A percentile compares a stretch with the other conserved stretches of the same genome.
Evolutionary conservation across 2,113 vertebrate genomes (phyloP).

Genomic region (Pollimyrus isidori): DNA sequence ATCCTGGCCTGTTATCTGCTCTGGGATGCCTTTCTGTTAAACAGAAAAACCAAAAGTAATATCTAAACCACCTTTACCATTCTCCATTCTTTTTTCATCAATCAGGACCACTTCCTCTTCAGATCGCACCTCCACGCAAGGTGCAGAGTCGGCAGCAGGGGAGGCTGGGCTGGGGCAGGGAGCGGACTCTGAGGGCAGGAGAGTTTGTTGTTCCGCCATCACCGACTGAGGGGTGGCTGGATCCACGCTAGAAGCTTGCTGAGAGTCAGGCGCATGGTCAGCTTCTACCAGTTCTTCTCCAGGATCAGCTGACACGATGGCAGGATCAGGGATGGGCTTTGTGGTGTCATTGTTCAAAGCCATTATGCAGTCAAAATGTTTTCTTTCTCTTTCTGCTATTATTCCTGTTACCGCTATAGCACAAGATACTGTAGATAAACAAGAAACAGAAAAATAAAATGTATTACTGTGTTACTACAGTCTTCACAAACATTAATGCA

Average conservation of each 20-base stretch:
- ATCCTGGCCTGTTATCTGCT: neutral
- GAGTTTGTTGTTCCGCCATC: slow-evolving; percentile 25
- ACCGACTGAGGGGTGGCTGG: slow-evolving; percentile 27
- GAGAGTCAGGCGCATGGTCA: slow-evolving; percentile 40
- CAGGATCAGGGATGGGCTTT: slow-evolving; percentile 21
- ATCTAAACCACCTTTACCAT: slow-evolving; percentile 37
- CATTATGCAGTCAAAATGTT: slow-evolving; percentile 30
- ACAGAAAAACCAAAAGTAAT: neutral
- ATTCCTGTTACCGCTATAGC: slow-evolving; percentile 26
- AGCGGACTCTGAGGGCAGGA: slow-evolving; percentile 31
- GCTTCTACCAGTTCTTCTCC: slow-evolving; percentile 49
- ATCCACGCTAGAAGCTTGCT: slow-evolving; percentile 20
- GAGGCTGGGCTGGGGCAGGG: slow-evolving; percentile 37
- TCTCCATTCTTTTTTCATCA: slow-evolving; percentile 62
- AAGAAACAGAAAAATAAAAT: slow-evolving; percentile 13
- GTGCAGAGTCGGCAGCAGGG: slow-evolving; percentile 37
- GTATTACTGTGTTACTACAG: neutral
- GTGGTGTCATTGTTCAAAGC: slow-evolving; percentile 39
- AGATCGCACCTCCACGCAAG: slow-evolving; percentile 37
- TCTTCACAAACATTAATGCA: neutral
- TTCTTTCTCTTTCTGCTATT: slow-evolving; percentile 19
- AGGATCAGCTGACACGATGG: slow-evolving; percentile 36
- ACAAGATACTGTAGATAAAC: neutral
- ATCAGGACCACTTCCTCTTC: slow-evolving; percentile 55
- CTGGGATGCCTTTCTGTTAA: neutral